Conservation (phyloP, 2,888 invertebrate genomes). For the Ochropleura leucogaster region DNA sequence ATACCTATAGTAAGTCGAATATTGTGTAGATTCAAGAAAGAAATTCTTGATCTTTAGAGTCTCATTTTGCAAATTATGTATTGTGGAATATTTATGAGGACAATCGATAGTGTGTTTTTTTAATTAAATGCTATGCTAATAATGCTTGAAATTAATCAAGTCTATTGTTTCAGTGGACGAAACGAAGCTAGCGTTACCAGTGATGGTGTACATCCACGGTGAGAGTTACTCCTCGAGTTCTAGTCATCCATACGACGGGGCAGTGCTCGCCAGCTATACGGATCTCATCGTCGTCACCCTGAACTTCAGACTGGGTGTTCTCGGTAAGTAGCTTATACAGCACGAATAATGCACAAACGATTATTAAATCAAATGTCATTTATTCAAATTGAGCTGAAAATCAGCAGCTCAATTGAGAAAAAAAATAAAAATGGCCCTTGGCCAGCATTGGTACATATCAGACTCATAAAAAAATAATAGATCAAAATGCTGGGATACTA, state of each 20-base stretch:
- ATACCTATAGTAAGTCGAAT: too few species aligned
- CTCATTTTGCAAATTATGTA: neutral
- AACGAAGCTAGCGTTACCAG: conserved; percentile 91
- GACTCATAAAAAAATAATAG: too few species aligned
- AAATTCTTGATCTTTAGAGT: too few species aligned
- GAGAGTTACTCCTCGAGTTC: conserved; percentile 98
- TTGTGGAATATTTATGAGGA: neutral
- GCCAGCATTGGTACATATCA: too few species aligned
- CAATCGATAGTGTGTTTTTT: neutral
- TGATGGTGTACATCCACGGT: conserved; percentile 96
- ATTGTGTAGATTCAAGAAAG: too few species aligned
- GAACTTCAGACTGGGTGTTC: conserved; percentile 98
- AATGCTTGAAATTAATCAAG: neutral
- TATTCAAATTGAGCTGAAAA: too few species aligned
- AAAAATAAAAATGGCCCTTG: too few species aligned
- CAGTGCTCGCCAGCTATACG: conserved; percentile 97
- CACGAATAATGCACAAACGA: too few species aligned
- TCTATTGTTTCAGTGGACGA: conserved; percentile 88
- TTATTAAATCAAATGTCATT: too few species aligned
- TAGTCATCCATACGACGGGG: conserved; percentile 98
- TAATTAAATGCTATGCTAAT: neutral
- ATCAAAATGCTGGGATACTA: too few species aligned
- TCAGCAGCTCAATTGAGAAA: too few species aligned
- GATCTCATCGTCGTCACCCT: conserved; percentile 98
- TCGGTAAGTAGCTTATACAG: conserved; percentile 90